Base-by-base conservation (phyloP, 1,140 invertebrate genomes). In the Zaprionus kolodkinae region DNA sequence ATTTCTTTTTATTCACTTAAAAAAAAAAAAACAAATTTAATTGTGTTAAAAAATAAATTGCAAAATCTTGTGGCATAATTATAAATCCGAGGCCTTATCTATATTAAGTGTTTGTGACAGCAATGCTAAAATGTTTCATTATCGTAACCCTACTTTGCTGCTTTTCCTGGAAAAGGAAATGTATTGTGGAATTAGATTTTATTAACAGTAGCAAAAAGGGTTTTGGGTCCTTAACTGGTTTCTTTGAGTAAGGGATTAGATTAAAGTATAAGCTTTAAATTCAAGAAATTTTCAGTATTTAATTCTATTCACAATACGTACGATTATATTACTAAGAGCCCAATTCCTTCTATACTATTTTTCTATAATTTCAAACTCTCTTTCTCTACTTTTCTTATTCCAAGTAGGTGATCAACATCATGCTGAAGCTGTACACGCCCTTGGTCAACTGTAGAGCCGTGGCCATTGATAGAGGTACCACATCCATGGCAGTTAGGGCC, bases 401-500 rank as follows among this genome's bases (percentile, higher is more conserved):
- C 57, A 90, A 68, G 40, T 86, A 90, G 1, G 57, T 86, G 6
- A 90, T 33, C 12, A 90, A 10, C 69, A 90, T 72, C 86, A 90
- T 90, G 69, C 82, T 86, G 7, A 80, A 90, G 30, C 86, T 90
- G 30, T 90, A 90, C 0, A 90, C 76, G 6, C 73, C 79, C 13
- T 90, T 90, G 63, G 82, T 86, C 15, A 90, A 5, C 38, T 77
- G 69, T 0, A 90, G 69, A n/a, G 79, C 86, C 0, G 82, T 87
- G 5, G 60, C 69, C 86, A 90, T 90, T 4, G 86, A 90, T 1
- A 90, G 35, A 0, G 86, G 86, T 7, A 81, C 54, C 13, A 90
- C 63, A 56, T 80, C 63, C 3, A 69, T 74, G 0, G 75, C 85
- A 13, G 74, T 88, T 3, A 88, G 15, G 3, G 57, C 54, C 21